These are phyloP conservation scores for Andrena camellia DNA, from an alignment of 2,888 invertebrate species.

Conservation along the genomic window DNA sequence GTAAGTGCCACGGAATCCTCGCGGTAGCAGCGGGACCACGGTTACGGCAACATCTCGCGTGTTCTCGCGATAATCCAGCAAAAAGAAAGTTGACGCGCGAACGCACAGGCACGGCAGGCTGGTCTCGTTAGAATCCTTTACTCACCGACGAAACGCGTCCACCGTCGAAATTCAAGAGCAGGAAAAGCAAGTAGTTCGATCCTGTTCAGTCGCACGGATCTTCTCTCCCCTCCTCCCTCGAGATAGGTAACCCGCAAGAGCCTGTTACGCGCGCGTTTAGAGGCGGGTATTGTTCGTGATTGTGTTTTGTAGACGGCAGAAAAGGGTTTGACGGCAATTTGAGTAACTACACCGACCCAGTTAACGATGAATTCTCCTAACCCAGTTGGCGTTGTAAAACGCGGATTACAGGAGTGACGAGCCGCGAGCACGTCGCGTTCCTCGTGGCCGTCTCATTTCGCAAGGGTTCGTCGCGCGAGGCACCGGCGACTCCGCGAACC, in stretches of 20 bases:
- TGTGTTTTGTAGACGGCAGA: slow-evolving; percentile 34
- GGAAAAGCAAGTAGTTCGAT: not conserved
- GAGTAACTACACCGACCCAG: slow-evolving; percentile 61
- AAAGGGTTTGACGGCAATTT: slow-evolving; percentile 61
- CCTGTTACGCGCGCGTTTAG: slow-evolving; percentile 1
- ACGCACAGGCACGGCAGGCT: not conserved
- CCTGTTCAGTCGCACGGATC: not conserved
- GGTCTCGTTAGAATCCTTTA: not conserved
- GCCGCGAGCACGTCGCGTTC: not conserved
- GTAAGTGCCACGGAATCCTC: slow-evolving; percentile 57
- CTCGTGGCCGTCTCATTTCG: slow-evolving; percentile 16
- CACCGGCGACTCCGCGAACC: not conserved
- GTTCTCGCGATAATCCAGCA: not conserved
- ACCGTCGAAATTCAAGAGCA: not conserved
- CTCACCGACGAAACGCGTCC: not conserved
- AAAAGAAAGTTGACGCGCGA: slow-evolving; percentile 35
- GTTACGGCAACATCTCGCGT: slow-evolving; percentile 6
- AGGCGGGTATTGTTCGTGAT: slow-evolving; percentile 16
- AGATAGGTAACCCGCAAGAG: not conserved
- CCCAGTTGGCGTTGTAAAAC: slow-evolving; percentile 50
- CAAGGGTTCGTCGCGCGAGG: not conserved
- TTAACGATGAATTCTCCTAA: slow-evolving; percentile 55
- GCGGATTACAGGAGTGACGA: slow-evolving; percentile 49
- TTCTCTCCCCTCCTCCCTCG: not conserved
- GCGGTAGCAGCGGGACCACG: not conserved